Percentiles rank a stretch among this genome's conserved stretches.
Evolutionary conservation across 2,113 vertebrate species (phyloP).

Genomic region (Hypomesus transpacificus): DNA sequence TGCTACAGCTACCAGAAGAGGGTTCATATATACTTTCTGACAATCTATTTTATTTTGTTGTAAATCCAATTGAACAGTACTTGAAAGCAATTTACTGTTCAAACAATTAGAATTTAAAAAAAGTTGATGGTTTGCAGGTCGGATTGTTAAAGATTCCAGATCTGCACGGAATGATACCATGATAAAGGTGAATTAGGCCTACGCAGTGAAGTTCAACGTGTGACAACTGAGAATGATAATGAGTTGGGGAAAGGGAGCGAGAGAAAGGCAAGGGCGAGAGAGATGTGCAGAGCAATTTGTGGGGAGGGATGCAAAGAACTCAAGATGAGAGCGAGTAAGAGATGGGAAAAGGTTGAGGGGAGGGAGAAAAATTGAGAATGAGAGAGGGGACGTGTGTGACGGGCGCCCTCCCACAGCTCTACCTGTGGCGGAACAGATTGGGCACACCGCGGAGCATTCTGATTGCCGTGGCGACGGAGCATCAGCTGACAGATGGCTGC

Average conservation of each 20-base stretch:
- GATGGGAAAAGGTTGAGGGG: neutral
- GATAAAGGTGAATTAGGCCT: constrained; percentile 3
- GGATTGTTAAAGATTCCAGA: neutral
- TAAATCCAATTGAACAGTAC: too few species aligned
- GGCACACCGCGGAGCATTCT: constrained; percentile 66
- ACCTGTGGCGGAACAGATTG: constrained; percentile 76
- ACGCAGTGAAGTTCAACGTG: neutral
- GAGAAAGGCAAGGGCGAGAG: neutral
- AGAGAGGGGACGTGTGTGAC: constrained; percentile 29
- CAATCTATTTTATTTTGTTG: too few species aligned
- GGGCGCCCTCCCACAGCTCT: constrained; percentile 54
- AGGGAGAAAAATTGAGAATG: constrained; percentile 20
- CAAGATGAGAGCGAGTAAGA: neutral
- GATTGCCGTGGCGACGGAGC: constrained; percentile 67
- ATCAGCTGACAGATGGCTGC: constrained; percentile 73
- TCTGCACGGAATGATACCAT: neutral
- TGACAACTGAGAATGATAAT: neutral
- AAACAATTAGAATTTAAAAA: neutral
- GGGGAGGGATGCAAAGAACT: neutral
- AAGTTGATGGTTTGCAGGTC: neutral
- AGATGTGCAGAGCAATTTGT: neutral
- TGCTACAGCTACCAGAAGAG: too few species aligned
- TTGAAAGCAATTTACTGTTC: neutral
- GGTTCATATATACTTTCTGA: too few species aligned
- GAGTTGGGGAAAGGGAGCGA: neutral